These are phyloP conservation scores for Orchesella flavescens DNA, from an alignment of 2,888 invertebrate genomes.

Conservation along the genomic window DNA sequence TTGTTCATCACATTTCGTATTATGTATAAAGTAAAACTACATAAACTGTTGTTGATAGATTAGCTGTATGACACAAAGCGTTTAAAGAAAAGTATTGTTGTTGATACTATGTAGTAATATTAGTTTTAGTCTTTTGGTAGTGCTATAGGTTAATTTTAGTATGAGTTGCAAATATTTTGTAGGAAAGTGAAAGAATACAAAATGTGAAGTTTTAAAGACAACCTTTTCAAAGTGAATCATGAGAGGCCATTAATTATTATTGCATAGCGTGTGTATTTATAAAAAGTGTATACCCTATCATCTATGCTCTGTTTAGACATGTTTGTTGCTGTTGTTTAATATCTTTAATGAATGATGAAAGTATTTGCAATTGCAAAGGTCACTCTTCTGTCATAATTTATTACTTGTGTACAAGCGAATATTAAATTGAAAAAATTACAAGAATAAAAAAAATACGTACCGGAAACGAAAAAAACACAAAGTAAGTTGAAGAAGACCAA, in stretches of 20 bases:
- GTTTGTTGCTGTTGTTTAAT: neutral
- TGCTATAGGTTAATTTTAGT: too few species aligned
- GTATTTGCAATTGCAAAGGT: constrained; percentile 25
- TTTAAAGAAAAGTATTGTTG: neutral
- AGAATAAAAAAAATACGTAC: too few species aligned
- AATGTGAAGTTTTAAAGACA: neutral
- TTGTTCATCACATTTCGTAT: too few species aligned
- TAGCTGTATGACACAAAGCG: neutral
- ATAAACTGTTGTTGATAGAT: too few species aligned
- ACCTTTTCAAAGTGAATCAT: constrained; percentile 35
- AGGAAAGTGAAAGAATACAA: too few species aligned
- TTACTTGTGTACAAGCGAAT: constrained; percentile 25
- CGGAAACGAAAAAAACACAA: too few species aligned
- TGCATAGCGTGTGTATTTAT: neutral
- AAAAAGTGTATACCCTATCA: constrained; percentile 11
- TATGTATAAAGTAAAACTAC: too few species aligned
- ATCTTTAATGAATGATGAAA: constrained; percentile 23
- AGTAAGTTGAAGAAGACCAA: too few species aligned
- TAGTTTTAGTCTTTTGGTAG: too few species aligned
- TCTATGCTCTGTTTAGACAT: neutral
- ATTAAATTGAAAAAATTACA: neutral
- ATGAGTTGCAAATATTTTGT: too few species aligned
- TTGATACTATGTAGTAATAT: neutral
- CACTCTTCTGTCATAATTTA: constrained; percentile 44
- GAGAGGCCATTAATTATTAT: constrained; percentile 50